Percentiles rank a stretch among this genome's conserved stretches.
Conservation (phyloP, 2,113 vertebrate genomes). For the Paratilapia polleni region DNA sequence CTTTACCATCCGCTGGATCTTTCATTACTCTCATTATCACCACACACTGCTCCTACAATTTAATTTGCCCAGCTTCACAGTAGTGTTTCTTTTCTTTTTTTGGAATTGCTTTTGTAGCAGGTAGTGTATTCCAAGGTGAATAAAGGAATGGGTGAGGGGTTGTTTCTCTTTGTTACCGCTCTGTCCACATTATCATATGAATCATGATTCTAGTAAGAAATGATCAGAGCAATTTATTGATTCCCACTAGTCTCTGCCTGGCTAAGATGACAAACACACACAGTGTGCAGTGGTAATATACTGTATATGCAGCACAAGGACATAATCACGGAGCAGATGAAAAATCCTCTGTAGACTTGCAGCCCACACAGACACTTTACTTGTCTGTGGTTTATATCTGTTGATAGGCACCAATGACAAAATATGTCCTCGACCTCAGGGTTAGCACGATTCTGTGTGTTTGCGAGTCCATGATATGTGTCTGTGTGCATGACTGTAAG, state of each 20-base stretch:
- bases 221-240: constrained; percentile 36
- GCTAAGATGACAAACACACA: not conserved
- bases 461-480: not conserved
- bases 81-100: not conserved
- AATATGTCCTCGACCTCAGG: constrained; percentile 68
- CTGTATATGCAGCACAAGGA: constrained; percentile 19
- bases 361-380: constrained; percentile 32
- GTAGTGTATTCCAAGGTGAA: constrained; percentile 24
- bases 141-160: not conserved
- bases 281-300: not conserved
- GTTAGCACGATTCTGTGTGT: constrained; percentile 11
- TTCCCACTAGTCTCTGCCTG: not conserved
- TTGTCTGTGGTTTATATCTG: constrained; percentile 52
- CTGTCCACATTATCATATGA: constrained; percentile 22
- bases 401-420: constrained; percentile 72
- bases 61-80: constrained; percentile 55
- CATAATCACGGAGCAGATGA: constrained; percentile 23
- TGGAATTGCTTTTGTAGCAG: not conserved
- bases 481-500: constrained; percentile 12
- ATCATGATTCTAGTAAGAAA: constrained; percentile 15
- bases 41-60: constrained; percentile 36
- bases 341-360: constrained; percentile 2
- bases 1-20: constrained; percentile 52
- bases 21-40: constrained; percentile 54
- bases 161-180: not conserved